Evolutionary conservation across 1,140 invertebrate species (phyloP).

Genomic region (Thaumatotibia leucotreta): DNA sequence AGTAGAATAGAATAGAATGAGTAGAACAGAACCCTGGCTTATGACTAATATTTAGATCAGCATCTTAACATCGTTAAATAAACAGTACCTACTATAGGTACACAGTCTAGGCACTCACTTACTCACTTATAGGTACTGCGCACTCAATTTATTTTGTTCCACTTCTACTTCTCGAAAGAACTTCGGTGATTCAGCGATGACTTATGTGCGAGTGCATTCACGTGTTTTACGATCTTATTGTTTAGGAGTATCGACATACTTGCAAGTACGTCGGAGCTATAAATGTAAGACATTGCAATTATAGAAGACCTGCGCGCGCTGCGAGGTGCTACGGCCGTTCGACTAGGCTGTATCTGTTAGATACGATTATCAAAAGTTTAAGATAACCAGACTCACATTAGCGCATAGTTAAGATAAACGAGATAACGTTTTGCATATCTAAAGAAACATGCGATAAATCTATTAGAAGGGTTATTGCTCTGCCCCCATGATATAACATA

Average conservation of each 20-base stretch:
- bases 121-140: neutral
- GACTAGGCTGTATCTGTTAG: slow-evolving; percentile 59
- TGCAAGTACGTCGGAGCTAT: neutral
- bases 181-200: neutral
- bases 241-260: neutral
- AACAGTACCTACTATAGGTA: neutral
- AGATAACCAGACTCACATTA: slow-evolving; percentile 69
- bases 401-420: slow-evolving; percentile 71
- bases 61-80: neutral
- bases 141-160: neutral
- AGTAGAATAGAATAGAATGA: no score
- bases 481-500: slow-evolving; percentile 15
- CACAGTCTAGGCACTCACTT: no score
- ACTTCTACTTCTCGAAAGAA: neutral
- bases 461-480: slow-evolving; percentile 46
- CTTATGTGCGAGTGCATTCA: neutral
- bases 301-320: slow-evolving; percentile 8
- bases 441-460: slow-evolving; percentile 39
- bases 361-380: slow-evolving; percentile 66
- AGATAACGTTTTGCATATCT: slow-evolving; percentile 73
- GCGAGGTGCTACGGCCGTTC: slow-evolving; percentile 38
- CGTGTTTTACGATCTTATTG: slow-evolving; percentile 1
- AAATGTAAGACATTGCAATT: neutral
- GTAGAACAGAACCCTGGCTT: no score
- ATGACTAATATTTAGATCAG: no score